Evolutionary conservation across 2,797 vertebrate species (phyloP).

Genomic region (Syndactyla subalaris): DNA sequence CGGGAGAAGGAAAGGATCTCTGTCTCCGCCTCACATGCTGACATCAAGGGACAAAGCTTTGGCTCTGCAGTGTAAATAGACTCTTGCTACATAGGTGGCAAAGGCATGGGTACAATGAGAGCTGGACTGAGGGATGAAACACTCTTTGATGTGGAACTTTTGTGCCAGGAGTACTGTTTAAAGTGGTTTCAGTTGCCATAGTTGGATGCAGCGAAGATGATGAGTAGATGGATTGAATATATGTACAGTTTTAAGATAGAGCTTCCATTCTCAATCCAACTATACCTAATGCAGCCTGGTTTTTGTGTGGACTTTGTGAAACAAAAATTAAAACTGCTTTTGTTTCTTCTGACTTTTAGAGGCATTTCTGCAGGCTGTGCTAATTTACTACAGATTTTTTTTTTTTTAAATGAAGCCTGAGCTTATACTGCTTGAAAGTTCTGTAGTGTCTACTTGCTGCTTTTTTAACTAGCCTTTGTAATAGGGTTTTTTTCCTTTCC

Average conservation of each 20-base stretch:
- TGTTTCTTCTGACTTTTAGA: neutral
- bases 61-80: neutral
- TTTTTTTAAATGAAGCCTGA: neutral
- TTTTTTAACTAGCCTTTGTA: neutral
- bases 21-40: neutral
- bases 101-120: accelerated
- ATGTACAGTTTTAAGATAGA: neutral
- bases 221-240: neutral
- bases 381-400: neutral
- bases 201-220: neutral
- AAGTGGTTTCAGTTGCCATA: neutral
- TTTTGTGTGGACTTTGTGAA: neutral
- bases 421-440: neutral
- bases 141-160: neutral
- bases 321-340: neutral
- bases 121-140: neutral
- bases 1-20: neutral
- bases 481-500: neutral
- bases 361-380: neutral
- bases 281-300: neutral
- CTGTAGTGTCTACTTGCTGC: neutral
- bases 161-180: neutral
- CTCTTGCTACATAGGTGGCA: neutral
- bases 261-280: neutral
- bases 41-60: neutral